Evolutionary conservation across 2,888 invertebrate species (phyloP).

Genomic region (Zonitis immaculata): DNA sequence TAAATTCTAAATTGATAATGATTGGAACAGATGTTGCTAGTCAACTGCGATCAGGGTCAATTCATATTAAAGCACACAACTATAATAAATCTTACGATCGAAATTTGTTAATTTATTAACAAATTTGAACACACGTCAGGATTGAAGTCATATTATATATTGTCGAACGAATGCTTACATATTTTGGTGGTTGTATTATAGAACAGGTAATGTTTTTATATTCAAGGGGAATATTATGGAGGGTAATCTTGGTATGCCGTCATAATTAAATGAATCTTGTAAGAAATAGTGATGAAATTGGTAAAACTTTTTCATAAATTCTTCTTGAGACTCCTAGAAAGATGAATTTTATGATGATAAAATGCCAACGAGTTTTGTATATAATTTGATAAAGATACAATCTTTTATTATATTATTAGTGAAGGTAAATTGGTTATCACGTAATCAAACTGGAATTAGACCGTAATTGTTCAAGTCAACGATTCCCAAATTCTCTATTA

Average conservation of each 20-base stretch:
- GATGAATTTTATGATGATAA: conserved; percentile 90
- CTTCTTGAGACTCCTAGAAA: too few relatives aligned
- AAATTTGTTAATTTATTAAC: too few relatives aligned
- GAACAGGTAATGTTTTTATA: conserved; percentile 57
- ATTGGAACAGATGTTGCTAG: not conserved
- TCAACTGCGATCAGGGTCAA: not conserved
- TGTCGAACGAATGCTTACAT: conserved; percentile 72
- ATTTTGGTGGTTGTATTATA: conserved; percentile 80
- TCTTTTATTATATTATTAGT: conserved; percentile 8
- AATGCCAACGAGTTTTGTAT: conserved; percentile 82
- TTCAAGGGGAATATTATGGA: too few relatives aligned
- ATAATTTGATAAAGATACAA: conserved; percentile 53
- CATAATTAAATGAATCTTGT: conserved; percentile 49
- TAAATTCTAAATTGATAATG: not conserved
- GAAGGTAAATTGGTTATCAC: not conserved
- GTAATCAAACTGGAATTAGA: too few relatives aligned
- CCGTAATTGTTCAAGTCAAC: too few relatives aligned
- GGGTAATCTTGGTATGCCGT: conserved; percentile 53
- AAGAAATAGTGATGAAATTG: conserved; percentile 59
- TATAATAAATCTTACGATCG: not conserved
- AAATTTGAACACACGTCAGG: too few relatives aligned
- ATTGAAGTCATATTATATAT: conserved; percentile 69
- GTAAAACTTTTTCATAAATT: too few relatives aligned
- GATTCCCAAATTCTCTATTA: too few relatives aligned
- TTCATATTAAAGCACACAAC: not conserved